These are phyloP conservation scores for Apodemia mormo DNA, from an alignment of 2,888 invertebrate species.

Conservation along the genomic window DNA sequence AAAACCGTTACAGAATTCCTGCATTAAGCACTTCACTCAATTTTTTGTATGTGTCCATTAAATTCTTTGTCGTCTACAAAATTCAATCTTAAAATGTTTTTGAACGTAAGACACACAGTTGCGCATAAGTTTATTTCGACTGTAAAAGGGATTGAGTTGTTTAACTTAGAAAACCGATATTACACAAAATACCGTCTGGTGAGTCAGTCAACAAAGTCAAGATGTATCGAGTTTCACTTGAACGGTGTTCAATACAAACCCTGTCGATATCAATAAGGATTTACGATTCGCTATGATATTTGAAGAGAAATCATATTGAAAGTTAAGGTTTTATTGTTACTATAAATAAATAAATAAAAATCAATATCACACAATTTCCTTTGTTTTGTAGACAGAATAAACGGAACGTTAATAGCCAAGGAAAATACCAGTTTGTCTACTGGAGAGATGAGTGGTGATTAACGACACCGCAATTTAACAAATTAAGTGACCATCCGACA, in stretches of 20 bases:
- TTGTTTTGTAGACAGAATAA: too few relatives aligned
- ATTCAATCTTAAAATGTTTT: background rate
- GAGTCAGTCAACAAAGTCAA: slow-evolving; percentile 51
- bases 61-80: background rate
- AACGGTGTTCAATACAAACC: slow-evolving; percentile 60
- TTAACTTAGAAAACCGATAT: slow-evolving; percentile 37
- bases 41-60: background rate
- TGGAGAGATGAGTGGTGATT: too few relatives aligned
- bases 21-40: background rate
- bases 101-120: background rate
- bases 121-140: slow-evolving; percentile 10
- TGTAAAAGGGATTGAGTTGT: slow-evolving; percentile 18
- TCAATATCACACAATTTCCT: too few relatives aligned
- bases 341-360: too few relatives aligned
- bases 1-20: background rate
- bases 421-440: too few relatives aligned
- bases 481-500: too few relatives aligned
- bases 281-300: slow-evolving; percentile 44
- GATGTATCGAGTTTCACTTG: slow-evolving; percentile 65
- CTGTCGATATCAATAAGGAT: slow-evolving; percentile 57
- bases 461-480: too few relatives aligned
- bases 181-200: slow-evolving; percentile 59
- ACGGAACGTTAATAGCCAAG: too few relatives aligned
- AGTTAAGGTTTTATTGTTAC: background rate
- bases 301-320: slow-evolving; percentile 62